Base-by-base conservation (phyloP, 2,888 invertebrate species). In the Drosophila merina region DNA sequence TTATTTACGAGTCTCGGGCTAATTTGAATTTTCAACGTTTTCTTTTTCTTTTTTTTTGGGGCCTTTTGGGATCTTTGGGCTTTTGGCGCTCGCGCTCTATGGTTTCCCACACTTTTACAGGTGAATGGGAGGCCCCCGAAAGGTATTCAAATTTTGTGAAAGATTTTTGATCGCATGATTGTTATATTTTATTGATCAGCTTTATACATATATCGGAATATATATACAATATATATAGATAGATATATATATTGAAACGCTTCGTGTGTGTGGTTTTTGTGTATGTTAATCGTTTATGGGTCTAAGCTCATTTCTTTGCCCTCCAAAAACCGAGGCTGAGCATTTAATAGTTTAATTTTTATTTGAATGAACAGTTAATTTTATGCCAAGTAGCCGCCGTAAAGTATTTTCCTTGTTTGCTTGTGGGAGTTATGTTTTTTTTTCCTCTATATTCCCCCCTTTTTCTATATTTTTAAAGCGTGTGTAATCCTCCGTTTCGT, bases 11-110 rank as follows among this genome's bases (percentile, higher is more conserved):
- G 87, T 79, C 78, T 84, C 76, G 78, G 78, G 88, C 90, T 89
- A 89, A 89, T 89, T 89, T 89, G 83, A 89, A 90, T 90, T 89
- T 90, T 80, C 78, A 86, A 86, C 89, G 88, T 89, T 88, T 88
- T 86, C 86, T 88, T 88, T 88, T 70, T 25, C 38, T 38, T 20
- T 54, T 31, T 14, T 28, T 38, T 51, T 51, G 20, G 49, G 51
- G 33, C 66, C 52, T 56, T 50, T 31, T 14, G 28, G 55, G 10
- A 28, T 30, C 33, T 38, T 51, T 51, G 33, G 56, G 58, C 38
- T 57, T 72, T 71, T 66, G 66, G 69, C 57, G 74, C 14, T 14
- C 14, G 14, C 59, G 72, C 79, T 73, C 82, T 76, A 76, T 82
- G 77, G 80, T 84, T 88, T 88, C 89, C 90, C 90, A 90, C 89